Conservation (phyloP, 2,797 vertebrate species). For the Melanotaenia pygmaea region DNA sequence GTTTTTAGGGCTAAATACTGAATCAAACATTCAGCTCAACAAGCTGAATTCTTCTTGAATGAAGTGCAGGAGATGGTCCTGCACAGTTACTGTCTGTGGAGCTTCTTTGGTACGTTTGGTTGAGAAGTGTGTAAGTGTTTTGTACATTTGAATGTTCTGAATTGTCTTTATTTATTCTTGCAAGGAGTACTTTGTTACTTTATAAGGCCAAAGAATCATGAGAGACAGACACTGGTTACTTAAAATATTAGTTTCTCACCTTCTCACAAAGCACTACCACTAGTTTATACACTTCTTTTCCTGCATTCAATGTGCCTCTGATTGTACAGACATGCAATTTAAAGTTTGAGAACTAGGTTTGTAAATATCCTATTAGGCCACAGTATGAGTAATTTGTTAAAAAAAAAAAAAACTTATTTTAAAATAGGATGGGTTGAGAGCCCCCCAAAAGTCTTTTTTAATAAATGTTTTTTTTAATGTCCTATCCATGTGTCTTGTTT, state of each 20-base stretch:
- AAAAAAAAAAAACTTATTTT: conserved; percentile 14
- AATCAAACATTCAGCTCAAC: conserved; percentile 33
- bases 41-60: conserved; percentile 32
- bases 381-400: conserved; percentile 18
- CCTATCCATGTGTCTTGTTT: not conserved
- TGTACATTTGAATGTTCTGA: conserved; percentile 54
- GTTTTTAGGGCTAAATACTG: conserved; percentile 13
- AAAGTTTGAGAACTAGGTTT: conserved; percentile 4
- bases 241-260: not conserved
- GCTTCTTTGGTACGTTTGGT: conserved; percentile 57
- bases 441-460: conserved; percentile 25
- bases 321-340: conserved; percentile 15
- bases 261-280: not conserved
- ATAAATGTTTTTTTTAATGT: conserved; percentile 38
- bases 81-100: conserved; percentile 35
- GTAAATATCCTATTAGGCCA: conserved; percentile 15
- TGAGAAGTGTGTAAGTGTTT: conserved; percentile 20
- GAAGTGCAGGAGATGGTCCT: conserved; percentile 33
- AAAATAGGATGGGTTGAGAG: conserved; percentile 7
- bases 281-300: not conserved
- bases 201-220: conserved; percentile 62
- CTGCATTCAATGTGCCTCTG: not conserved
- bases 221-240: conserved; percentile 10
- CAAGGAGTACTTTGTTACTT: conserved; percentile 54
- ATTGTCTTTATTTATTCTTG: conserved; percentile 73